Conservation (phyloP, 2,113 vertebrate genomes). For the Dinomys branickii region DNA sequence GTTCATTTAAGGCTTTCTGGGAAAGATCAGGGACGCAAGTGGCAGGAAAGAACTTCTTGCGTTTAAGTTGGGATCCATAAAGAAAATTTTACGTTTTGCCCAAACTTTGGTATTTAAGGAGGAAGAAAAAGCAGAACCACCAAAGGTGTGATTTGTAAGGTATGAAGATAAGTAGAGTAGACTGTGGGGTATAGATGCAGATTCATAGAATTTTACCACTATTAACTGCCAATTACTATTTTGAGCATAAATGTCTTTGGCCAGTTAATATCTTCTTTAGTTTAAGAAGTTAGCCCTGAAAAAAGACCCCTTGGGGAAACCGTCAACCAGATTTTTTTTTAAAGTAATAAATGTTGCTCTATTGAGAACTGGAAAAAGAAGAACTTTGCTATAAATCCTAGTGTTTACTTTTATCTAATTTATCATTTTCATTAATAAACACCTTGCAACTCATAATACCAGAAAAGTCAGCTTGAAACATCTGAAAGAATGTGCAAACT, state of each 20-base stretch:
- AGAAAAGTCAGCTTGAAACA: neutral
- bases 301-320: neutral
- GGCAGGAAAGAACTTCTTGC: neutral
- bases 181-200: neutral
- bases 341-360: neutral
- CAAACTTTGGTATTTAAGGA: neutral
- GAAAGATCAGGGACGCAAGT: neutral
- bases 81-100: neutral
- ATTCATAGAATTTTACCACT: neutral
- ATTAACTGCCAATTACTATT: neutral
- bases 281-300: neutral
- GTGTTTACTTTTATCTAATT: neutral
- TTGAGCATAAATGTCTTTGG: neutral
- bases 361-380: neutral
- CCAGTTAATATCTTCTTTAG: neutral
- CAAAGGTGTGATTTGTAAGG: neutral
- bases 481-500: neutral
- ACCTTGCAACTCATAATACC: neutral
- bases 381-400: neutral
- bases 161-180: neutral
- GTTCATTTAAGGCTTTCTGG: neutral
- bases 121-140: neutral
- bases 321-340: neutral
- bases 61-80: neutral
- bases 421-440: neutral